These are phyloP conservation scores for Centropus bengalensis DNA, from an alignment of 2,113 vertebrate species.

Conservation along the genomic window DNA sequence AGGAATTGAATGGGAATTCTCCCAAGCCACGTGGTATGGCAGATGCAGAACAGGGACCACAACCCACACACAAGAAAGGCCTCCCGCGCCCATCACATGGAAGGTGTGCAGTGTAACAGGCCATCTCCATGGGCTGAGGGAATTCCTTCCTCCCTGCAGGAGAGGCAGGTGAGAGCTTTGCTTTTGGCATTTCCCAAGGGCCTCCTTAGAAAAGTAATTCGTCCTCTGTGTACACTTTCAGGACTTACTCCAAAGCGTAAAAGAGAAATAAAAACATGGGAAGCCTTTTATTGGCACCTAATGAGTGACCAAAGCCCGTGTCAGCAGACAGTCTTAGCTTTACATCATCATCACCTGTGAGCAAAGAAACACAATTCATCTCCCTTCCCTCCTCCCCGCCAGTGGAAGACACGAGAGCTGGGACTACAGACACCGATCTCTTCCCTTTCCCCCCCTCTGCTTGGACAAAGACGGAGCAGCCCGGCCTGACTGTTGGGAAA, in stretches of 20 bases:
- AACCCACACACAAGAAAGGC: not conserved
- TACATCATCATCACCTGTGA: not conserved
- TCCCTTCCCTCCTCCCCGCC: not conserved
- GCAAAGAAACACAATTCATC: not conserved
- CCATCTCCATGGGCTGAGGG: not conserved
- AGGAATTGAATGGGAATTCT: not conserved
- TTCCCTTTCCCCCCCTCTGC: not conserved
- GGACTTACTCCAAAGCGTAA: not conserved
- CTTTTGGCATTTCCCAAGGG: not conserved
- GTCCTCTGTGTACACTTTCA: not conserved
- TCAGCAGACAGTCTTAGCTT: not conserved
- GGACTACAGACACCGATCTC: not conserved
- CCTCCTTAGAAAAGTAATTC: not conserved
- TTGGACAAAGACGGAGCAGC: not conserved
- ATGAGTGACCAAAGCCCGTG: not conserved
- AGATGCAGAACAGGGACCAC: not conserved
- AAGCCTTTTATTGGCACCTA: not conserved
- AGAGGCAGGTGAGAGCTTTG: not conserved
- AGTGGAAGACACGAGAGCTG: not conserved
- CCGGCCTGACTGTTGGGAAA: not conserved
- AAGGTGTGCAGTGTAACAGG: not conserved
- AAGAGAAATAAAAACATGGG: constrained; percentile 3
- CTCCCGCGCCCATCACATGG: not conserved
- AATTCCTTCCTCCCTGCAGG: not conserved
- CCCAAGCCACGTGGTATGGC: not conserved